Evolutionary conservation across 2,797 vertebrate genomes (phyloP).

Genomic region (Trachurus trachurus): DNA sequence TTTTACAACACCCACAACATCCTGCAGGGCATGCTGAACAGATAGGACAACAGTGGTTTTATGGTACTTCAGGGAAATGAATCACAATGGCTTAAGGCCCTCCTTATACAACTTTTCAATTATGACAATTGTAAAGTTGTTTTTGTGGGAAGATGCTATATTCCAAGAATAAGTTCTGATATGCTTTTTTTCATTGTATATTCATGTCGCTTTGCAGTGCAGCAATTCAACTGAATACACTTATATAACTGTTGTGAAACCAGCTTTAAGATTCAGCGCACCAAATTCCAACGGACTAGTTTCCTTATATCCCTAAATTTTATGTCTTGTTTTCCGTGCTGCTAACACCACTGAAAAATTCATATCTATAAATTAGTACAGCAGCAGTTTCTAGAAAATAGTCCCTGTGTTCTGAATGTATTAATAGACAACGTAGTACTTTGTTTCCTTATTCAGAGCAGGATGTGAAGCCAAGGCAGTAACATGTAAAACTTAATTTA

Average conservation of each 20-base stretch:
- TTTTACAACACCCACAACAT: slow-evolving; percentile 26
- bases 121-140: background rate
- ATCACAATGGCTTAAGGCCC: background rate
- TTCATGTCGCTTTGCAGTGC: background rate
- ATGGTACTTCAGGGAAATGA: slow-evolving; percentile 16
- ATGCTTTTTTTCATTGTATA: background rate
- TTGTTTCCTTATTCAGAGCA: background rate
- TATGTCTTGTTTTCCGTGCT: background rate
- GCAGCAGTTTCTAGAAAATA: background rate
- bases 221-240: background rate
- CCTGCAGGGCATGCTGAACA: background rate
- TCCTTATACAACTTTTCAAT: slow-evolving; percentile 28
- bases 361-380: background rate
- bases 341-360: background rate
- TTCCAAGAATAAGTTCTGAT: background rate
- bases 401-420: background rate
- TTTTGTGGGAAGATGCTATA: background rate
- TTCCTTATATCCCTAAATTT: background rate
- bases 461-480: background rate
- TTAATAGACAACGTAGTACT: background rate
- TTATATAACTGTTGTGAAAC: background rate
- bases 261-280: background rate
- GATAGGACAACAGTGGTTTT: slow-evolving; percentile 4
- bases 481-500: background rate
- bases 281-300: background rate